Evolutionary conservation across 2,888 invertebrate species (phyloP), one percentile per base, ranked within the genome.

Genomic region (Panopea generosa): DNA sequence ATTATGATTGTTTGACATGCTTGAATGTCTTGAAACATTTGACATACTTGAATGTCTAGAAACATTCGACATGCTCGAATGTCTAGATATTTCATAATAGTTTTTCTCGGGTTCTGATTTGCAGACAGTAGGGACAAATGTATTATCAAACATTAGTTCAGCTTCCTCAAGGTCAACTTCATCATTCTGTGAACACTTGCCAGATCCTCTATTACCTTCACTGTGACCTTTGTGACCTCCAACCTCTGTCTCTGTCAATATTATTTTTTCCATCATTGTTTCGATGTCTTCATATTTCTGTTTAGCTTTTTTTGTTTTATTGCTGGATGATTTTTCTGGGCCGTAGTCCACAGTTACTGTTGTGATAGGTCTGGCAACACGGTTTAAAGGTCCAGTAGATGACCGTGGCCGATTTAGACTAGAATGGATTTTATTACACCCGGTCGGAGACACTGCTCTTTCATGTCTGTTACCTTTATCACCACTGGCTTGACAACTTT

Each of bases 261-360:
- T 56, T n/a, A 79, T 61, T 59, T 80, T 70, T 29, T 82, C 75
- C 47, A 87, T 85, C 84, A 86, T 81, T 3, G 87, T 86, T 1
- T 82, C 72, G 22, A 86, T 40, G 55, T 87, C 86, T 59, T 82
- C 85, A 55, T 74, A 77, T 27, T 43, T 62, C 33, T 60, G 47
- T 22, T 59, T 82, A 33, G 33, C 4, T 29, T 60, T 77, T 53
- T 53, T 62, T 53, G 55, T 55, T 53, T 67, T 60, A 40, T 26
- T 43, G 50, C 69, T 70, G 65, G 71, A 63, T 7, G 24, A 61
- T 38, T 72, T 73, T 20, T 70, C 52, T 22, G 73, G 69, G 22
- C 84, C 82, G 68, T 87, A 87, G 52, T 83, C 82, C n/a, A 84
- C 87, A 20, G 76, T 83, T 9, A 86, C 83, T 24, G 72, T 82